These are phyloP conservation scores for Macquaria australasica DNA, from an alignment of 2,113 vertebrate species.

Conservation along the genomic window DNA sequence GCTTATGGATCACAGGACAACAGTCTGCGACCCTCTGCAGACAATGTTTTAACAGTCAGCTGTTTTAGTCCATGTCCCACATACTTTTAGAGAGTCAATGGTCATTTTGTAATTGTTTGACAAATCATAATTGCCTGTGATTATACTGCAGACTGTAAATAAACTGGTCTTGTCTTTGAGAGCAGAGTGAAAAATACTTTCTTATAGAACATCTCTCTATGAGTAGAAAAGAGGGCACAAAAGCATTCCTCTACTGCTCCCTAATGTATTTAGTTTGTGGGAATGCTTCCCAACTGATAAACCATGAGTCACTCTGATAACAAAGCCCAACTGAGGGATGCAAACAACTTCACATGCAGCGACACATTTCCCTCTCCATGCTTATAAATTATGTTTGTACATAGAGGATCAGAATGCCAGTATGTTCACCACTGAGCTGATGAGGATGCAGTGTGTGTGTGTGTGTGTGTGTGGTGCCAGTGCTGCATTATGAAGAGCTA, in stretches of 20 bases:
- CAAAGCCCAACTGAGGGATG: constrained; percentile 28
- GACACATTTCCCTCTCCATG: background rate
- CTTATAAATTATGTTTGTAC: constrained; percentile 41
- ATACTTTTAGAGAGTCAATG: background rate
- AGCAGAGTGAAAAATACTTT: background rate
- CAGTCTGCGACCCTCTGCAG: constrained; percentile 15
- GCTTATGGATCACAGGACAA: constrained; percentile 46
- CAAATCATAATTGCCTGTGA: constrained; percentile 13
- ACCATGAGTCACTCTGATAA: constrained; percentile 42
- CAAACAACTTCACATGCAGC: constrained; percentile 41
- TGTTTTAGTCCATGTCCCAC: constrained; percentile 15
- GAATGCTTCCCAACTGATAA: constrained; percentile 45
- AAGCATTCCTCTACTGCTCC: constrained; percentile 24
- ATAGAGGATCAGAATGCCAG: constrained; percentile 6
- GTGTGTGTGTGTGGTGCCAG: background rate
- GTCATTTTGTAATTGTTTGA: constrained; percentile 4
- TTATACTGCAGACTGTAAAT: background rate
- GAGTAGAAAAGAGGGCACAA: background rate
- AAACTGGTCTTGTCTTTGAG: background rate
- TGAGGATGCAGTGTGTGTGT: constrained; percentile 17
- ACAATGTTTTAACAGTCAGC: constrained; percentile 28
- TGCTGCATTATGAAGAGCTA: constrained; percentile 27
- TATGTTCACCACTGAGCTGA: constrained; percentile 1
- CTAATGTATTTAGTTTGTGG: constrained; percentile 44
- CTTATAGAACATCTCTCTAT: constrained; percentile 1